phyloP scores from a whole-genome alignment of 2,113 vertebrate species.

The Sinosuthora webbiana region DNA sequence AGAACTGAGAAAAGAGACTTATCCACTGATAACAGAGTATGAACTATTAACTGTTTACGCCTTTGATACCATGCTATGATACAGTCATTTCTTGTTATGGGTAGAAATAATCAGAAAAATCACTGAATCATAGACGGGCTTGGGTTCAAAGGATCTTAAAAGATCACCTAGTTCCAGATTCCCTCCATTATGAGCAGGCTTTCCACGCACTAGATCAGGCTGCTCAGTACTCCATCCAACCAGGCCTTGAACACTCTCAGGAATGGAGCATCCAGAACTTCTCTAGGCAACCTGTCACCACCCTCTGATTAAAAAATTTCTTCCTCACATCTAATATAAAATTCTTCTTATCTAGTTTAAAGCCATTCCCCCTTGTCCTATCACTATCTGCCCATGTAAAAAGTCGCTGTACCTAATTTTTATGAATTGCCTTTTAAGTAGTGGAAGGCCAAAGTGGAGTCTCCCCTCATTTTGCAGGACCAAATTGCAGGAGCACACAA shows the following conservation, averaged over 20 bases:
- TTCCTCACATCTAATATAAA: background rate
- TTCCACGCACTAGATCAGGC: background rate
- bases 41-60: background rate
- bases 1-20: background rate
- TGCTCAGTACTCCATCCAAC: background rate
- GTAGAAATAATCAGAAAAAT: background rate
- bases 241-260: background rate
- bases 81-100: background rate
- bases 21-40: background rate
- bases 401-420: background rate
- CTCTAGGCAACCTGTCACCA: background rate
- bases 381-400: background rate
- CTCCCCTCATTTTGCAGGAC: background rate
- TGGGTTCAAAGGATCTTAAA: background rate
- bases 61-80: background rate
- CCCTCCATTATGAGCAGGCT: rapidly evolving
- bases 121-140: background rate
- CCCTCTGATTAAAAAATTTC: background rate
- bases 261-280: background rate
- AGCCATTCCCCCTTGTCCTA: background rate
- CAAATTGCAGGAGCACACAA: background rate
- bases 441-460: background rate
- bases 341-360: background rate
- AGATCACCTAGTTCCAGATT: background rate
- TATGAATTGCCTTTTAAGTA: background rate